Base-by-base conservation (phyloP, 1,140 invertebrate species). In the Drosophila punjabiensis region DNA sequence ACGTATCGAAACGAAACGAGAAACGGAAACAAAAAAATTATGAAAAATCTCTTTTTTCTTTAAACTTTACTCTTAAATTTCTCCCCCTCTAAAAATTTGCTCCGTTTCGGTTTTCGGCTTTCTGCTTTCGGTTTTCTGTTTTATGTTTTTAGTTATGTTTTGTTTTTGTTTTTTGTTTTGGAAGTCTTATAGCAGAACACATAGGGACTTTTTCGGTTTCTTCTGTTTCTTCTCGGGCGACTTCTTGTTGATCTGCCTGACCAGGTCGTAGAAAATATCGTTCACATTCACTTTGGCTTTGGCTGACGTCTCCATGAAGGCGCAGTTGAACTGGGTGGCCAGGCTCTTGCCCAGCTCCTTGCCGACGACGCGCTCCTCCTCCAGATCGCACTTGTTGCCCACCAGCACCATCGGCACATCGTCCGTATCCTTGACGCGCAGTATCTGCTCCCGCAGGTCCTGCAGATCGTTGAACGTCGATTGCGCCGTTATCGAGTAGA, bases 221-320 rank as follows among this genome's bases (percentile, higher is more conserved):
- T 96, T 97, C 94, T 96, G 96, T 94, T 97, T 98, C 94, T 96
- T 97, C 93, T 98, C 97, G 70, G 99, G 99, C 90, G 98, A 99
- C 94, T 99, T 99, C 95, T 99, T 98, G 95, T 99, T 99, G 94
- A 99, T 99, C 96, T 99, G 99, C 95, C 98, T 96, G 90, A 99
- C 99, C 95, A 99, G 95, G 94, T 99, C 99, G 95, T 99, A 99
- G 95, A 99, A 99, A 94, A 99, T 98, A 87, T 99, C 99, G 95
- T 98, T 96, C 94, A 99, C 99, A 95, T 99, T 99, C 94, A 99
- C 98, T 97, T 99, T 99, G 92, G 98, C 98, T 96, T 99, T 99
- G 94, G 99, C 99, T 93, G 99, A 99, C 92, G 99, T 99, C 95
- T 99, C 99, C 96, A 99, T 97, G 95, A 99, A 99, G 93, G 98